Conservation (phyloP, 2,113 vertebrate genomes). For the Asarcornis scutulata region DNA sequence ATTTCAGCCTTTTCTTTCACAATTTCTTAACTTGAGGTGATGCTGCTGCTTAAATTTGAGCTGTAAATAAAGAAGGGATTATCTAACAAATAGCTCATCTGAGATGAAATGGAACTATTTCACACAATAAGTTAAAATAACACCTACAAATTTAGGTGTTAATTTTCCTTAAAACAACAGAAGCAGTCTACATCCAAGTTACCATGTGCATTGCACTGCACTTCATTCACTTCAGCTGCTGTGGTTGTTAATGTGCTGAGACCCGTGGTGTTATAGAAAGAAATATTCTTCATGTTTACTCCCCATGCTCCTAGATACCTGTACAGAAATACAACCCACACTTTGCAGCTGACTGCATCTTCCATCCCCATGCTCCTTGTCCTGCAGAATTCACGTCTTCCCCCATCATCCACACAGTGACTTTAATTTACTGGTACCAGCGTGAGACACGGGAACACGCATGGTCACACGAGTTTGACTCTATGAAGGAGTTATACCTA, state of each 20-base stretch:
- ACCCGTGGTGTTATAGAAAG: not conserved
- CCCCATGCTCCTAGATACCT: rapidly evolving
- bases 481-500: not conserved
- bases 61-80: not conserved
- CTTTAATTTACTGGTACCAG: not conserved
- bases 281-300: rapidly evolving
- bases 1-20: slow-evolving; percentile 33
- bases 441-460: not conserved
- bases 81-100: not conserved
- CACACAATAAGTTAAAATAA: not conserved
- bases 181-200: not conserved
- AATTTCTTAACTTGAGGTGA: not conserved
- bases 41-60: not conserved
- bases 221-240: not conserved
- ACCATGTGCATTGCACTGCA: not conserved
- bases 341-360: not conserved
- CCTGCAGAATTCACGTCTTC: not conserved
- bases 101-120: not conserved
- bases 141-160: not conserved
- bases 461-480: not conserved
- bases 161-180: slow-evolving; percentile 3
- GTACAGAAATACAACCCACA: not conserved
- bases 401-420: too few species aligned
- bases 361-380: not conserved
- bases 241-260: not conserved